phyloP scores from a whole-genome alignment of 2,797 vertebrate genomes.

The Tarsius wallacei region DNA sequence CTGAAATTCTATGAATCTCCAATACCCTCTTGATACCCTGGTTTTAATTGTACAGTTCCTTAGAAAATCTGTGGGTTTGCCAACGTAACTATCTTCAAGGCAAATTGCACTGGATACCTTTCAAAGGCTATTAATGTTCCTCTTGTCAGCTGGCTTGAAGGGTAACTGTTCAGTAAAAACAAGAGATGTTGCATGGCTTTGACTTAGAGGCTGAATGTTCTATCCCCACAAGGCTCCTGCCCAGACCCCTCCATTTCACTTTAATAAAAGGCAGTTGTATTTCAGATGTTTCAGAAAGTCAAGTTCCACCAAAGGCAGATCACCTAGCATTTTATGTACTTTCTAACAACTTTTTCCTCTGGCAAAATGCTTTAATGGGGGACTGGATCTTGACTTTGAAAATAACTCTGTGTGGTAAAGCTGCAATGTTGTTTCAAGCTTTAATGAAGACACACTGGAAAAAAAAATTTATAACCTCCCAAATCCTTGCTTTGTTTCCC shows the following conservation, averaged over 20 bases:
- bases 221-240: background rate
- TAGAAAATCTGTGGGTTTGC: conserved; percentile 9
- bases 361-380: conserved; percentile 55
- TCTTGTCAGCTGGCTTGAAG: conserved; percentile 44
- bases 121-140: conserved; percentile 48
- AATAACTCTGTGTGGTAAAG: background rate
- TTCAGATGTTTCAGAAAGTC: conserved; percentile 58
- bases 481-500: background rate
- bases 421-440: conserved; percentile 8
- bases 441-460: background rate
- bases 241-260: conserved; percentile 50
- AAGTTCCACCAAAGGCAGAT: conserved; percentile 32
- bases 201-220: conserved; percentile 30
- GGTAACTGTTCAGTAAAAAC: background rate
- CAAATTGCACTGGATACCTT: background rate
- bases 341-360: conserved; percentile 56
- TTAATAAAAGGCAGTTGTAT: conserved; percentile 68
- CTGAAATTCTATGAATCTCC: background rate
- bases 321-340: conserved; percentile 26
- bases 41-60: conserved; percentile 50
- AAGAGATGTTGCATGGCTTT: conserved; percentile 28
- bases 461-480: background rate
- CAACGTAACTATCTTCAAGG: conserved; percentile 57
- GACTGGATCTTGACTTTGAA: background rate
- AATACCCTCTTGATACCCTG: background rate